phyloP scores from a whole-genome alignment of 2,113 vertebrate genomes.

The Sorex araneus region DNA sequence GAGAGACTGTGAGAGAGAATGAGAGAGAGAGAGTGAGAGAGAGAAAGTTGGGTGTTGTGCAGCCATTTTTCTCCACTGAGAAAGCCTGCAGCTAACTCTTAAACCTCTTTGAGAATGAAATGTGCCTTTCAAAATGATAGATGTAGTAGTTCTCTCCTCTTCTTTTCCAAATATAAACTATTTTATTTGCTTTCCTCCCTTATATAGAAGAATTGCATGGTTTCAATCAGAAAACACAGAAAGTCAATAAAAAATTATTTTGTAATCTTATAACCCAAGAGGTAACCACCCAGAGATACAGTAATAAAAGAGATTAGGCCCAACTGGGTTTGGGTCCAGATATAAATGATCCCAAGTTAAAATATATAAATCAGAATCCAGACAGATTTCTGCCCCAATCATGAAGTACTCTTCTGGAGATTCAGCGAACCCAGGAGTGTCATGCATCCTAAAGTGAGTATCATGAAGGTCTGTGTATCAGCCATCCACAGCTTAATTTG shows the following conservation, averaged over 20 bases:
- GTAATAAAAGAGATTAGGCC: background rate
- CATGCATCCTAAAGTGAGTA: background rate
- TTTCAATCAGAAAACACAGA: slow-evolving; percentile 1
- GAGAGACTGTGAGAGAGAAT: background rate
- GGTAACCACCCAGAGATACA: background rate
- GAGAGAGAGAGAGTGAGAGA: background rate
- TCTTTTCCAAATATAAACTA: slow-evolving; percentile 6
- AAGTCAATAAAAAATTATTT: background rate
- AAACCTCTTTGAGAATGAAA: background rate
- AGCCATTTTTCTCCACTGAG: background rate
- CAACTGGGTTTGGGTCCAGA: background rate
- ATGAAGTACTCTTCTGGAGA: background rate
- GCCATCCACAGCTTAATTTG: background rate
- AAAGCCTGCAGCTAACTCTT: background rate
- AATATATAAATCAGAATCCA: background rate
- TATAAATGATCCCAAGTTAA: background rate
- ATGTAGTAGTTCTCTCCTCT: background rate
- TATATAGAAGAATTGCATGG: background rate
- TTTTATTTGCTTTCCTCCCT: background rate
- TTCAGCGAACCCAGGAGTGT: too few relatives aligned
- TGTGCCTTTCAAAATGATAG: background rate
- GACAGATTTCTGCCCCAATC: background rate
- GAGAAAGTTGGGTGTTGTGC: background rate
- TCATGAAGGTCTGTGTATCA: background rate
- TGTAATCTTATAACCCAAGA: background rate